A percentile compares a stretch with the other conserved stretches of the same genome.
Conservation (phyloP, 2,888 invertebrate genomes). For the Pristionchus japonicus region DNA sequence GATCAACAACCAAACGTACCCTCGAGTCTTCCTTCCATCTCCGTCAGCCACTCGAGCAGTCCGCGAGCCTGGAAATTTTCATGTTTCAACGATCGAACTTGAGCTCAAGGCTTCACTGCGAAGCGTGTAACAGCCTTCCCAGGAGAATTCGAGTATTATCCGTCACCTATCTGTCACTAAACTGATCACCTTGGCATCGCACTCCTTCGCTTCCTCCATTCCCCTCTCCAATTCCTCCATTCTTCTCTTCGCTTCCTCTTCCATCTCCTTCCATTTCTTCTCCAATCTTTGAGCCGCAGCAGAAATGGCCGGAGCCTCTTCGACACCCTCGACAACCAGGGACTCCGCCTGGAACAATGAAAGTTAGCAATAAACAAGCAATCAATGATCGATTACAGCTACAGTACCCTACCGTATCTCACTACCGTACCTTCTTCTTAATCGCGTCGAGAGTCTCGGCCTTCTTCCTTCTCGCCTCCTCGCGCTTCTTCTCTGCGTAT, state of each 20-base stretch:
- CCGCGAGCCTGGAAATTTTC: conserved; percentile 47
- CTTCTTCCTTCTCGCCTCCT: conserved; percentile 61
- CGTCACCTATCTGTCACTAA: no score
- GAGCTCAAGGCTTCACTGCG: no score
- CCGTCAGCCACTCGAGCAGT: conserved; percentile 61
- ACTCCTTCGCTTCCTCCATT: conserved; percentile 84
- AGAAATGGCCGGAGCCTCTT: conserved; percentile 34
- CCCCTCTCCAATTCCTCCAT: conserved; percentile 56
- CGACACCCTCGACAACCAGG: conserved; percentile 35
- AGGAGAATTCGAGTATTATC: no score
- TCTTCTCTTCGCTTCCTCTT: conserved; percentile 41
- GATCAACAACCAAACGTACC: no score
- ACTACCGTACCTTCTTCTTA: conserved; percentile 56
- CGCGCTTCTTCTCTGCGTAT: conserved; percentile 85
- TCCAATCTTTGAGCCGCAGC: conserved; percentile 50
- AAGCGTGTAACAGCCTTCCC: no score
- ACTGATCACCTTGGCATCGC: conserved; percentile 81
- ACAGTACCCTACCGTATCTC: not conserved
- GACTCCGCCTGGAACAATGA: not conserved
- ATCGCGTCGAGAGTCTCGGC: conserved; percentile 63
- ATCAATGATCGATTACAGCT: not conserved
- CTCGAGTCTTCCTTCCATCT: conserved; percentile 55
- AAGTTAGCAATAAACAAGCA: not conserved
- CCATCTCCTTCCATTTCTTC: conserved; percentile 50
- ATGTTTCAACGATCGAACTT: not conserved